Evolutionary conservation across 2,113 vertebrate species (phyloP).

Genomic region (Taurulus bubalis): DNA sequence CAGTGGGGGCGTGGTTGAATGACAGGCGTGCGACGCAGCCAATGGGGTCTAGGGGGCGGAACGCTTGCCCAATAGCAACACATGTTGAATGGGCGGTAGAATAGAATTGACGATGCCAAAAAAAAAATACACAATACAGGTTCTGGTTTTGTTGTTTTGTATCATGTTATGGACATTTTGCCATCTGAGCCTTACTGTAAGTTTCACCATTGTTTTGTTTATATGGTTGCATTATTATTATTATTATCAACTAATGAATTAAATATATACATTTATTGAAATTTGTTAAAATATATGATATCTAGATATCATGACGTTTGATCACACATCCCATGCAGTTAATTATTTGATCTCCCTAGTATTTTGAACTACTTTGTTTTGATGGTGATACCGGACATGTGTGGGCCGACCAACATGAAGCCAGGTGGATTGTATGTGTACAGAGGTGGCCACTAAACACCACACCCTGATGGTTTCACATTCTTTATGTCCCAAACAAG

Average conservation of each 20-base stretch:
- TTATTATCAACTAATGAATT: not conserved
- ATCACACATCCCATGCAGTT: not conserved
- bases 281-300: not conserved
- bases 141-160: not conserved
- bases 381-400: not conserved
- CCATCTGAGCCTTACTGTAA: not conserved
- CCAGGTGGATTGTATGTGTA: not conserved
- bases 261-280: not conserved
- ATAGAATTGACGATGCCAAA: not conserved
- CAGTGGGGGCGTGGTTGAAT: constrained; percentile 50
- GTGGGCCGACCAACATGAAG: not conserved
- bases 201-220: not conserved
- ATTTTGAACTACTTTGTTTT: not conserved
- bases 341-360: not conserved
- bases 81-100: not conserved
- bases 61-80: constrained; percentile 37
- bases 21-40: constrained; percentile 41
- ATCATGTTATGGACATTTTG: not conserved
- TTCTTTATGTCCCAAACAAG: constrained; percentile 2
- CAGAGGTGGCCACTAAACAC: not conserved
- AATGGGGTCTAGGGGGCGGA: constrained; percentile 52
- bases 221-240: not conserved
- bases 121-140: not conserved
- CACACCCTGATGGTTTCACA: constrained; percentile 15
- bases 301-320: not conserved